phyloP scores from a whole-genome alignment of 1,140 invertebrate species.

The Belonocnema kinseyi region DNA sequence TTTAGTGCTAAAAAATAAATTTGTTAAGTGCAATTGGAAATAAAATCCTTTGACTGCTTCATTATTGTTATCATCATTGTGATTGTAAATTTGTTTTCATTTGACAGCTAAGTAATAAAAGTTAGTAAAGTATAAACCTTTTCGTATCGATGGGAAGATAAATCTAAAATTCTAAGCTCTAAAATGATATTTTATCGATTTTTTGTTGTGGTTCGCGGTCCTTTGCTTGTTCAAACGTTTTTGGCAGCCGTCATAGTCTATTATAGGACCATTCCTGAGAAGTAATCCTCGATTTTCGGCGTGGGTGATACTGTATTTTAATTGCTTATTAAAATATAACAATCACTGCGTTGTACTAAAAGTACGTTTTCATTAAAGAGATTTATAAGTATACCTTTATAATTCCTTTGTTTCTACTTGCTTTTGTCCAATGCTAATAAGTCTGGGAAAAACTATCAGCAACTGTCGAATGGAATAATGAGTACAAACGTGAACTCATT shows the following conservation, averaged over 20 bases:
- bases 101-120: no score
- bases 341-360: not conserved
- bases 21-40: no score
- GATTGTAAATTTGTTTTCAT: no score
- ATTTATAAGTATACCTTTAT: not conserved
- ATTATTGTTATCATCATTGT: no score
- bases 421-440: no score
- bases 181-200: not conserved
- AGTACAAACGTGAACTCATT: no score
- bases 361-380: not conserved
- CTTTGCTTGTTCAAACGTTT: not conserved
- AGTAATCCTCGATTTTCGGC: not conserved
- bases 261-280: not conserved
- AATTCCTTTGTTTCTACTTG: no score
- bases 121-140: no score
- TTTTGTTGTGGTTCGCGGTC: not conserved
- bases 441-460: no score
- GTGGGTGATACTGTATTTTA: constrained; percentile 6
- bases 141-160: not conserved
- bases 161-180: not conserved
- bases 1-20: no score
- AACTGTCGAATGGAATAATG: no score
- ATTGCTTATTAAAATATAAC: constrained; percentile 11
- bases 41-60: no score
- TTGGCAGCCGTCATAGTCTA: not conserved